These are phyloP conservation scores for Eupsilia transversa DNA, from an alignment of 2,888 invertebrate species.

Conservation along the genomic window DNA sequence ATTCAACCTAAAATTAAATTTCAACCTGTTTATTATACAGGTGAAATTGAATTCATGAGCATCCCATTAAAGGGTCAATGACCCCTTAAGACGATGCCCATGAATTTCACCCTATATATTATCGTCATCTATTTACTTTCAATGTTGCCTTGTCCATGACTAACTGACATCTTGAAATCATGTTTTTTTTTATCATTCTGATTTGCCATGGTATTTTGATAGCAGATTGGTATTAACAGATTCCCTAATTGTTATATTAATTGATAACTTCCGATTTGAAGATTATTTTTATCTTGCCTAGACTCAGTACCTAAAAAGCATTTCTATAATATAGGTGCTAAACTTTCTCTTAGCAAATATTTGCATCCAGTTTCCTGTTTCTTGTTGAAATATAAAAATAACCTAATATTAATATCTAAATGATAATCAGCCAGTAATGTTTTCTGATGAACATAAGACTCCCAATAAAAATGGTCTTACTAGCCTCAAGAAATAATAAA, in stretches of 20 bases:
- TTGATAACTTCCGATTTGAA: neutral
- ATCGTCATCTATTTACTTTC: too few species aligned
- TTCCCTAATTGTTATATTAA: neutral
- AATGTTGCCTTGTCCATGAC: neutral
- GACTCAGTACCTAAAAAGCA: neutral
- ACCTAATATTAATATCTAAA: neutral
- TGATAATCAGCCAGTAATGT: neutral
- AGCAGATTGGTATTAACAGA: neutral
- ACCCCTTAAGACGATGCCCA: too few species aligned
- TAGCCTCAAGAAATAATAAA: neutral
- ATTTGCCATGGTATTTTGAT: neutral
- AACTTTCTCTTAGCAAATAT: neutral
- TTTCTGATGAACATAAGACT: neutral
- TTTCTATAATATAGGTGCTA: neutral
- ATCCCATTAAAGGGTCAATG: too few species aligned
- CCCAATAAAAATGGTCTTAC: too few species aligned
- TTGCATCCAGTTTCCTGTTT: neutral
- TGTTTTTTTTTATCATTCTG: neutral
- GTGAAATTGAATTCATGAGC: too few species aligned
- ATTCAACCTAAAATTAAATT: too few species aligned
- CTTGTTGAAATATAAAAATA: neutral
- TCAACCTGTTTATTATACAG: too few species aligned
- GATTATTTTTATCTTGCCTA: neutral
- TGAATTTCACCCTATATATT: too few species aligned
- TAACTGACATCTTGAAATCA: neutral